Evolutionary conservation across 2,113 vertebrate species (phyloP).

Genomic region (Calidris pugnax): DNA sequence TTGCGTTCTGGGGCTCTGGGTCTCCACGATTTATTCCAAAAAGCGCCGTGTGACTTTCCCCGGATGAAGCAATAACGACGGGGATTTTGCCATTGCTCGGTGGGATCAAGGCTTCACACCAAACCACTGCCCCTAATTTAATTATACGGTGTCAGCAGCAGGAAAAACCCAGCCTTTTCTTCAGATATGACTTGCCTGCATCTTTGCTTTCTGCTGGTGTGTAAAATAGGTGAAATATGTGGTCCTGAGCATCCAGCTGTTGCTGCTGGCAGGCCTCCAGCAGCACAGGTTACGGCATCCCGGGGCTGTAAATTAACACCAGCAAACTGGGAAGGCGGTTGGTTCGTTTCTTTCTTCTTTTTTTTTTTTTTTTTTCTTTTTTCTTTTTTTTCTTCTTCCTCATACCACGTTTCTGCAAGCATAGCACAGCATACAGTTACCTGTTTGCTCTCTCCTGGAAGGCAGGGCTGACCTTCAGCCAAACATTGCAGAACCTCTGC

Average conservation of each 20-base stretch:
- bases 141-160: not conserved
- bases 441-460: conserved; percentile 5
- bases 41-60: not conserved
- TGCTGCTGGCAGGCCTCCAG: not conserved
- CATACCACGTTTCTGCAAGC: not conserved
- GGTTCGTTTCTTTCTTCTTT: no score
- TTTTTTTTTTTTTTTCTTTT: no score
- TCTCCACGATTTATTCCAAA: not conserved
- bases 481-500: conserved; percentile 19
- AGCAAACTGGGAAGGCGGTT: not conserved
- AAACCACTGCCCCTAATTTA: not conserved
- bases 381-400: no score
- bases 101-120: not conserved
- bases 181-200: not conserved
- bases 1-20: not conserved
- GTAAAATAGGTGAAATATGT: not conserved
- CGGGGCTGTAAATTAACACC: not conserved
- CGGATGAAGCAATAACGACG: not conserved
- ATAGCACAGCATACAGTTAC: not conserved
- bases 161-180: not conserved
- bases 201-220: not conserved
- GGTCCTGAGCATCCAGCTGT: not conserved
- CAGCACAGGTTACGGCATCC: not conserved
- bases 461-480: conserved; percentile 51
- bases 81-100: not conserved